Evolutionary conservation across 37 sponge, comb jelly and placozoan genomes (phyloP).

Genomic region (Dysidea cf. avara): DNA sequence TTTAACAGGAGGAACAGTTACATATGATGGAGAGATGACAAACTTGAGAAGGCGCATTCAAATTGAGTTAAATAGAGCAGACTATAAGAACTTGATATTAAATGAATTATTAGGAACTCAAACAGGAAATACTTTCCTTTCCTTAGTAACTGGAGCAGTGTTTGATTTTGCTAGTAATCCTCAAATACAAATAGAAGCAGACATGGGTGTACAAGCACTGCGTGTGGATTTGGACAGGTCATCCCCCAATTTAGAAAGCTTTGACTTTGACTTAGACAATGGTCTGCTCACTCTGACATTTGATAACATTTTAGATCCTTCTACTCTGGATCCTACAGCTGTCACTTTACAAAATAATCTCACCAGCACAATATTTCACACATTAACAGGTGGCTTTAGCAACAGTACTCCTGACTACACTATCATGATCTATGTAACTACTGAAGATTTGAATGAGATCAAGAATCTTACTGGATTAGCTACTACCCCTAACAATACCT

Average conservation of each 20-base stretch:
- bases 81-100: conserved; percentile 62
- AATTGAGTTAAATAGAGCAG: conserved; percentile 48
- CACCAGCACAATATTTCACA: conserved; percentile 6
- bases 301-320: conserved; percentile 74
- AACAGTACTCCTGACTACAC: conserved; percentile 47
- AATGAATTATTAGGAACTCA: conserved; percentile 39
- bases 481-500: conserved; percentile 52
- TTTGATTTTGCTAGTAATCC: conserved; percentile 75
- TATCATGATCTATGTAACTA: conserved; percentile 51
- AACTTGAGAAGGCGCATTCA: conserved; percentile 35
- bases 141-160: conserved; percentile 45
- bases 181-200: conserved; percentile 25
- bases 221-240: conserved; percentile 26
- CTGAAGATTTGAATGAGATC: conserved; percentile 79
- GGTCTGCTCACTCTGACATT: conserved; percentile 73
- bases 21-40: conserved; percentile 36
- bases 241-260: conserved; percentile 51
- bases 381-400: conserved; percentile 49
- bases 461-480: conserved; percentile 69
- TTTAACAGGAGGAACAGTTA: conserved; percentile 63
- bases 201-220: conserved; percentile 10
- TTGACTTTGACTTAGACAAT: conserved; percentile 72
- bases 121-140: conserved; percentile 32
- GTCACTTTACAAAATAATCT: conserved; percentile 54
- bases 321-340: conserved; percentile 47